A percentile compares a stretch with the other conserved stretches of the same genome.
Conservation (phyloP, 2,113 vertebrate genomes). For the Tachycineta bicolor region DNA sequence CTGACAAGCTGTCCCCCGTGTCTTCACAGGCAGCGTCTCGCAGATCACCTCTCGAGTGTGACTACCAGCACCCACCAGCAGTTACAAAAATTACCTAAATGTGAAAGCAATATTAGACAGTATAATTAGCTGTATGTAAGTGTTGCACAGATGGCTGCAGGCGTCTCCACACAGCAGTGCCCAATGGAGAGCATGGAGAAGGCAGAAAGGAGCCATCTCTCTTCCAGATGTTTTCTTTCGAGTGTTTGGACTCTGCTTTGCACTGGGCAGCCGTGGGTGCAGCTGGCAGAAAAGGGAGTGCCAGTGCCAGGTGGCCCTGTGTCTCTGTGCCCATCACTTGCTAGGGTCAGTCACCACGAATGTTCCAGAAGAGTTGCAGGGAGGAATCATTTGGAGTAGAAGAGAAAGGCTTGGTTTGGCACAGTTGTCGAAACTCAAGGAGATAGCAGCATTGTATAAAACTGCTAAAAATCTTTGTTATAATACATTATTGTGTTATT, state of each 20-base stretch:
- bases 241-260: not conserved
- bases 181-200: accelerated
- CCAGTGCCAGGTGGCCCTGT: not conserved
- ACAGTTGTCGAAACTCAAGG: not conserved
- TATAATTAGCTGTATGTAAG: not conserved
- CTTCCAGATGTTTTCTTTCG: not conserved
- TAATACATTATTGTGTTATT: not conserved
- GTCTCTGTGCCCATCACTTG: accelerated
- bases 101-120: not conserved
- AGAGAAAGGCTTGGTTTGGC: not conserved
- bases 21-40: not conserved
- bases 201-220: not conserved
- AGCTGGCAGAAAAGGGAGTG: not conserved
- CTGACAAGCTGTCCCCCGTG: accelerated
- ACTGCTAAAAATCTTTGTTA: not conserved
- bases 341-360: accelerated
- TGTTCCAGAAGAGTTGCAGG: not conserved
- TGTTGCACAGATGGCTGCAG: not conserved
- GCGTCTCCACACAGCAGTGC: accelerated
- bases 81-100: not conserved
- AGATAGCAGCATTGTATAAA: not conserved
- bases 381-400: not conserved
- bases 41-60: not conserved
- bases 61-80: not conserved
- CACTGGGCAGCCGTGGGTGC: not conserved